Percentiles rank a stretch among this genome's conserved stretches.
phyloP scores from a whole-genome alignment of 1,140 invertebrate species.

The Archegozetes longisetosus region DNA sequence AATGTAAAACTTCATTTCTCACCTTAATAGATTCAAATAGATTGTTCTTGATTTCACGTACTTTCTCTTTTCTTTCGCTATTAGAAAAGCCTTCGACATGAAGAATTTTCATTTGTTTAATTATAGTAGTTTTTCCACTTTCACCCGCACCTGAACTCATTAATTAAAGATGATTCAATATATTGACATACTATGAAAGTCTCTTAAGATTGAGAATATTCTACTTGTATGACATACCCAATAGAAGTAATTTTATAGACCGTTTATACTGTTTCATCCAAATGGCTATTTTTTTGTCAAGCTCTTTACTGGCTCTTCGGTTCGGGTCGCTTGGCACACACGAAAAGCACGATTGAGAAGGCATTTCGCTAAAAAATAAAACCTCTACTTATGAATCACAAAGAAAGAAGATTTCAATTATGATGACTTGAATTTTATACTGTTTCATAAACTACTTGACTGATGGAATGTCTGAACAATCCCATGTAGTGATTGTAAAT shows the following conservation, averaged over 20 bases:
- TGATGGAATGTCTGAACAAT: no score
- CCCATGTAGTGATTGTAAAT: no score
- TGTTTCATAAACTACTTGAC: no score
- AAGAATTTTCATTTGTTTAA: constrained; percentile 66
- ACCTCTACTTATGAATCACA: no score
- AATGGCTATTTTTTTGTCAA: constrained; percentile 29
- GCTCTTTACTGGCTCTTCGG: constrained; percentile 22
- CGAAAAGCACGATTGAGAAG: neutral
- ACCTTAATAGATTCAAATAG: constrained; percentile 45
- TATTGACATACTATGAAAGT: neutral
- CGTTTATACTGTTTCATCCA: constrained; percentile 29
- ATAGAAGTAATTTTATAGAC: constrained; percentile 44
- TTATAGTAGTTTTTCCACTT: constrained; percentile 53
- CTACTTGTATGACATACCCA: constrained; percentile 30
- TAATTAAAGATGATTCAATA: neutral
- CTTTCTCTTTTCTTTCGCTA: constrained; percentile 43
- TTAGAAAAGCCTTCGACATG: constrained; percentile 50
- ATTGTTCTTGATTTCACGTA: constrained; percentile 43
- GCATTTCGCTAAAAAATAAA: neutral
- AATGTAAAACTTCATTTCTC: neutral
- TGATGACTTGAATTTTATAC: no score
- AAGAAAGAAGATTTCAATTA: no score
- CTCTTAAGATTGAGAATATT: neutral
- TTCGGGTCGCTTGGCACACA: constrained; percentile 10
- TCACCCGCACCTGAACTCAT: constrained; percentile 31